These are phyloP conservation scores for Drosophila cardini DNA, from an alignment of 1,140 invertebrate species.

Conservation along the genomic window DNA sequence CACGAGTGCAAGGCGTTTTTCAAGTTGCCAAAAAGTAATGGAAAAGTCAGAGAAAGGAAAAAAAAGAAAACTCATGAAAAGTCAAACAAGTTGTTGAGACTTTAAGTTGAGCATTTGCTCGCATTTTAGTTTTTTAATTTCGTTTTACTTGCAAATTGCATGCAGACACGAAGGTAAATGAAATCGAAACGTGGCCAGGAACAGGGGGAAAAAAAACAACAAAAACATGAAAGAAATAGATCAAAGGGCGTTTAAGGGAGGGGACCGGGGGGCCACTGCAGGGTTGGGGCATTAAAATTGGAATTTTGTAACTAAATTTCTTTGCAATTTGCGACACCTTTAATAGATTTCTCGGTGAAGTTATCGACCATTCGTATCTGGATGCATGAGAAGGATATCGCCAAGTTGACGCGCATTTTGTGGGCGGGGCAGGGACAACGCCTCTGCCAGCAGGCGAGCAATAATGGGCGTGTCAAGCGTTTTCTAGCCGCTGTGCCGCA, in stretches of 20 bases:
- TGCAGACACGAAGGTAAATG: constrained; percentile 72
- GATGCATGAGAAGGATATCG: constrained; percentile 95
- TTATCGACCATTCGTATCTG: constrained; percentile 95
- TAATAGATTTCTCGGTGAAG: constrained; percentile 89
- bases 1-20: constrained; percentile 23
- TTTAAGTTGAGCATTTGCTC: constrained; percentile 64
- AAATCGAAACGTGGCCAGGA: constrained; percentile 50
- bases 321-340: constrained; percentile 51
- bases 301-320: constrained; percentile 57
- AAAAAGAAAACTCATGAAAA: constrained; percentile 18
- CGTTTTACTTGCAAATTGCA: constrained; percentile 72
- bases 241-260: neutral
- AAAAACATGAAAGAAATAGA: constrained; percentile 1
- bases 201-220: too few relatives aligned
- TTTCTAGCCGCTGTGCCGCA: constrained; percentile 94
- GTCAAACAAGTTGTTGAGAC: constrained; percentile 55
- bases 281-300: constrained; percentile 1
- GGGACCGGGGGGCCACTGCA: neutral
- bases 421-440: constrained; percentile 94
- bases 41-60: constrained; percentile 10
- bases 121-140: constrained; percentile 56
- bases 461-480: constrained; percentile 90
- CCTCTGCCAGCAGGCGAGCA: constrained; percentile 92
- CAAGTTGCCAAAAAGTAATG: constrained; percentile 26
- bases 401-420: constrained; percentile 92